Percentiles rank a stretch among this genome's conserved stretches.
Evolutionary conservation across 2,888 invertebrate genomes (phyloP).

Genomic region (Mellilla xanthometata): DNA sequence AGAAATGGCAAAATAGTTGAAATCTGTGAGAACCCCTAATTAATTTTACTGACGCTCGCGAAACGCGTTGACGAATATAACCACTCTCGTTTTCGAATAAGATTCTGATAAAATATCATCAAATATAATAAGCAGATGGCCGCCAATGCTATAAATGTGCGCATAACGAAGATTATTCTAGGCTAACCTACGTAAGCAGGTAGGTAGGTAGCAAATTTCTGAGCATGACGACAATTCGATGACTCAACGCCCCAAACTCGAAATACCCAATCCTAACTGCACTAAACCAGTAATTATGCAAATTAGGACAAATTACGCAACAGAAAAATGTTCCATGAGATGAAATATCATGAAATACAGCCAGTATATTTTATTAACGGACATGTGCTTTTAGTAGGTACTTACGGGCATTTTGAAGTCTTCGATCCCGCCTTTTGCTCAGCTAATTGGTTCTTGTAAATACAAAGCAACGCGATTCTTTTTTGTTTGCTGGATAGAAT

Average conservation of each 20-base stretch:
- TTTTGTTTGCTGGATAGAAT: slow-evolving; percentile 59
- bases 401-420: slow-evolving; percentile 71
- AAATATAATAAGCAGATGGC: slow-evolving; percentile 31
- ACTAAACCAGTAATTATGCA: background rate
- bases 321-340: slow-evolving; percentile 4
- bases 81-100: too few relatives aligned
- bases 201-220: slow-evolving; percentile 34
- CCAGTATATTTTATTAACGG: slow-evolving; percentile 44
- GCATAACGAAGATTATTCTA: slow-evolving; percentile 34
- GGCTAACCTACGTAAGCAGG: slow-evolving; percentile 41
- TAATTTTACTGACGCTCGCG: too few relatives aligned
- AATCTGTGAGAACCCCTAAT: too few relatives aligned
- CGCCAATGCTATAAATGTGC: slow-evolving; percentile 33
- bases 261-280: background rate
- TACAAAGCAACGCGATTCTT: slow-evolving; percentile 46
- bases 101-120: slow-evolving; percentile 18
- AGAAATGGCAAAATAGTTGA: too few relatives aligned
- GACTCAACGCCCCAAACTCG: slow-evolving; percentile 30
- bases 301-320: slow-evolving; percentile 6
- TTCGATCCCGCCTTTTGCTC: slow-evolving; percentile 42
- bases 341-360: slow-evolving; percentile 15
- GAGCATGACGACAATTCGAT: slow-evolving; percentile 54
- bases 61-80: too few relatives aligned
- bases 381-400: slow-evolving; percentile 46
- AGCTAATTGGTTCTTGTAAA: slow-evolving; percentile 37